A percentile compares a stretch with the other conserved stretches of the same genome.
Evolutionary conservation across 2,797 vertebrate species (phyloP).

Genomic region (Erithacus rubecula): DNA sequence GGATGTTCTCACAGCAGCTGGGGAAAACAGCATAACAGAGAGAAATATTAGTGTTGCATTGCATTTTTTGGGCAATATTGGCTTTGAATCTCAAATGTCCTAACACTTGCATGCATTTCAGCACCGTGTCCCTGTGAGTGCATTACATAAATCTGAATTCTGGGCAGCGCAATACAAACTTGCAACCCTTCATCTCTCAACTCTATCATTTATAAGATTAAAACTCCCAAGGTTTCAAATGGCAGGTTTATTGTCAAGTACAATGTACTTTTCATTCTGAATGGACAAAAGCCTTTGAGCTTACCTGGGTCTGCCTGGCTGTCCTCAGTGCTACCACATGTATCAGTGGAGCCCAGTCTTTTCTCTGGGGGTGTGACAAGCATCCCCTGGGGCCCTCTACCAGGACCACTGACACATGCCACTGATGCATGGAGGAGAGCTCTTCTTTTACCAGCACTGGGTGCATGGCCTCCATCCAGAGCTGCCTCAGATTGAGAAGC

Average conservation of each 20-base stretch:
- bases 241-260: conserved; percentile 70
- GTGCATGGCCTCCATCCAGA: background rate
- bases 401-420: background rate
- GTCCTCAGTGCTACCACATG: background rate
- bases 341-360: background rate
- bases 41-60: conserved; percentile 49
- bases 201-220: conserved; percentile 69
- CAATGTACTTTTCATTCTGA: conserved; percentile 62
- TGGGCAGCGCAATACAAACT: conserved; percentile 47
- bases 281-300: conserved; percentile 56
- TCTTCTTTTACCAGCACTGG: background rate
- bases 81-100: conserved; percentile 16
- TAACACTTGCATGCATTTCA: conserved; percentile 39
- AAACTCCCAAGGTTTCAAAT: conserved; percentile 70
- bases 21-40: conserved; percentile 52
- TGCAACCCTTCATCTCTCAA: conserved; percentile 44
- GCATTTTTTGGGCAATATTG: conserved; percentile 55
- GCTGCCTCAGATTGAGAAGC: background rate
- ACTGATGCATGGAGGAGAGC: background rate
- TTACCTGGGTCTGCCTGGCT: conserved; percentile 35
- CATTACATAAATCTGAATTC: conserved; percentile 72
- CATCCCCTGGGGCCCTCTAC: background rate
- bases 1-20: conserved; percentile 30
- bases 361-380: conserved; percentile 19
- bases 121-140: background rate